Percentiles rank a stretch among this genome's conserved stretches.
phyloP scores from a whole-genome alignment of 1,140 invertebrate genomes.

The Lepidurus packardi region DNA sequence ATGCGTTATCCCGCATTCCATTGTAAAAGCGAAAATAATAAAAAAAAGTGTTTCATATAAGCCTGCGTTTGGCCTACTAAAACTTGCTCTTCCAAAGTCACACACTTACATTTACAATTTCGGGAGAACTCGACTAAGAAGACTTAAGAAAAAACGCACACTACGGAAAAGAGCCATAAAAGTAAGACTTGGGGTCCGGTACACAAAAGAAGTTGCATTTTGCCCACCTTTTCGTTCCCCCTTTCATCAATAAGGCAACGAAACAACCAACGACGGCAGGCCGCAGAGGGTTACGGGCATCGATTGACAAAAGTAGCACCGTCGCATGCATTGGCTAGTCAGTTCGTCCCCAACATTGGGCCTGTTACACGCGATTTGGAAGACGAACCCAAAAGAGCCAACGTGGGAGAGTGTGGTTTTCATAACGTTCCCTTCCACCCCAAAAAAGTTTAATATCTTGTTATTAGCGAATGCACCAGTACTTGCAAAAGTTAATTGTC shows the following conservation, averaged over 20 bases:
- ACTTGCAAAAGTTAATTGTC: too few relatives aligned
- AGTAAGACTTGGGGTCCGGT: background rate
- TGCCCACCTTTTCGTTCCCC: background rate
- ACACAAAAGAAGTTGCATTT: background rate
- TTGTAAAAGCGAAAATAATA: background rate
- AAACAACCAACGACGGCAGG: constrained; percentile 5
- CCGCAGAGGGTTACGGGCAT: constrained; percentile 20
- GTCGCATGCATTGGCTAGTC: constrained; percentile 17
- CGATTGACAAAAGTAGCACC: constrained; percentile 10
- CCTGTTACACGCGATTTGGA: background rate
- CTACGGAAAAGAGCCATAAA: background rate
- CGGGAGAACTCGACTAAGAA: background rate
- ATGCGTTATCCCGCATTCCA: background rate
- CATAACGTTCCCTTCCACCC: too few relatives aligned
- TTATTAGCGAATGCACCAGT: too few relatives aligned
- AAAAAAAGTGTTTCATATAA: background rate
- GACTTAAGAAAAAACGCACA: background rate
- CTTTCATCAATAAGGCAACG: constrained; percentile 8
- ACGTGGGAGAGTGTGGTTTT: too few relatives aligned
- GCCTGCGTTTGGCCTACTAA: background rate
- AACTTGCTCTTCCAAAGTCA: background rate
- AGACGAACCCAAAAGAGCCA: background rate
- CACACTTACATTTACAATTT: background rate
- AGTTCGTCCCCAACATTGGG: constrained; percentile 16
- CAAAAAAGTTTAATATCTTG: too few relatives aligned